Evolutionary conservation across 2,797 vertebrate species (phyloP).

Genomic region (Schizothorax lantsangensis): DNA sequence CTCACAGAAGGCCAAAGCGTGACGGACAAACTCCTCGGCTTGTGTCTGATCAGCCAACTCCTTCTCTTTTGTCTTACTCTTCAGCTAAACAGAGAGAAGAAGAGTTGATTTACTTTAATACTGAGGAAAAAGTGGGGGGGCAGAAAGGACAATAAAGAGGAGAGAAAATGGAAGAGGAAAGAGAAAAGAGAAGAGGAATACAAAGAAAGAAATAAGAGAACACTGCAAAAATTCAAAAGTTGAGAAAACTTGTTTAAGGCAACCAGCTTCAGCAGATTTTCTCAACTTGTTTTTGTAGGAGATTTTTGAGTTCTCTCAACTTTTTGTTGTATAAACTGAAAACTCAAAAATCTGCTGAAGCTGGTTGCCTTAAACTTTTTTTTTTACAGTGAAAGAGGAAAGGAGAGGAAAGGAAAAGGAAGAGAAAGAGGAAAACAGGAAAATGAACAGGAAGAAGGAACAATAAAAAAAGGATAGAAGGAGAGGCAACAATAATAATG

Average conservation of each 20-base stretch:
- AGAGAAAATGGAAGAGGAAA: background rate
- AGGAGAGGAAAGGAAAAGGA: background rate
- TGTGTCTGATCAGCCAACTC: conserved; percentile 93
- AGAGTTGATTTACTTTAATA: background rate
- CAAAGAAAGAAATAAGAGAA: background rate
- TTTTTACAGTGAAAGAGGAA: background rate
- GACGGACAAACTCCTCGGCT: conserved; percentile 95
- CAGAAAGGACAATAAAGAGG: conserved; percentile 27
- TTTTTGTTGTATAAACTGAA: no score
- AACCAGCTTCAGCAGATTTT: no score
- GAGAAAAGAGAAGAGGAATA: background rate
- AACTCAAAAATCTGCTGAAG: no score
- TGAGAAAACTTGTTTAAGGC: no score
- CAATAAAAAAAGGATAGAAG: background rate
- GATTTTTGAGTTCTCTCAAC: no score
- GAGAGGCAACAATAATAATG: background rate
- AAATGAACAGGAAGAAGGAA: background rate
- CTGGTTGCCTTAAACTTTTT: no score
- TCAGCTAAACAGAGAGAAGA: conserved; percentile 78
- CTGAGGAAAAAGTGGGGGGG: background rate
- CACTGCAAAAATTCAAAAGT: no score
- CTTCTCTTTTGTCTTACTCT: conserved; percentile 98
- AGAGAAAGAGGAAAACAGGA: background rate
- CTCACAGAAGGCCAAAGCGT: conserved; percentile 94
- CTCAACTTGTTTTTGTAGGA: no score